Percentiles rank a stretch among this genome's conserved stretches.
Evolutionary conservation across 2,113 vertebrate species (phyloP).

Genomic region (Eclectus roratus): DNA sequence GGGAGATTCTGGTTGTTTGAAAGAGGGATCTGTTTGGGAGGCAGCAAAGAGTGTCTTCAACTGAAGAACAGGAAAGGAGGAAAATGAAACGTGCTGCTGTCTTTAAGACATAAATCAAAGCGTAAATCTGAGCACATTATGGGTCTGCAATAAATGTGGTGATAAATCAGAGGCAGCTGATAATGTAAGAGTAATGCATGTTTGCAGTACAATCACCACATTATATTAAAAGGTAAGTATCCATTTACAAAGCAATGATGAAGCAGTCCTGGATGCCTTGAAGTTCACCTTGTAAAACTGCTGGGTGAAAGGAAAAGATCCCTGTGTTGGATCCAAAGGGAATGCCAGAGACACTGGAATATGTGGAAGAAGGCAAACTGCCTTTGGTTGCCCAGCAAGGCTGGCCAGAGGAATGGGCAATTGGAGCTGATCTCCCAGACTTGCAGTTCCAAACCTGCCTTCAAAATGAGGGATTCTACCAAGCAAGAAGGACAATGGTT

Average conservation of each 20-base stretch:
- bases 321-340: background rate
- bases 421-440: background rate
- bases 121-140: conserved; percentile 1
- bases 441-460: background rate
- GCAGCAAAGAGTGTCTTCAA: background rate
- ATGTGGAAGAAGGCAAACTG: background rate
- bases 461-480: background rate
- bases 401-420: background rate
- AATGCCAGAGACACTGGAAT: background rate
- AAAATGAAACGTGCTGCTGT: background rate
- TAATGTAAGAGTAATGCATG: conserved; percentile 14
- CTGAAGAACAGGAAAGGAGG: background rate
- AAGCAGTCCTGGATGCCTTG: background rate
- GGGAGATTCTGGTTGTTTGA: background rate
- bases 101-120: conserved; percentile 8
- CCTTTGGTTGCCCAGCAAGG: background rate
- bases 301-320: background rate
- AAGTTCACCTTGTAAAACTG: conserved; percentile 16
- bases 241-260: background rate
- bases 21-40: background rate
- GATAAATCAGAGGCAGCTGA: conserved; percentile 30
- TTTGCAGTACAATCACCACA: conserved; percentile 13
- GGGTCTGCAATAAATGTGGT: background rate
- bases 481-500: background rate
- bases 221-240: background rate